These are phyloP conservation scores for Natator depressus DNA, from an alignment of 2,113 vertebrate species.

Conservation along the genomic window DNA sequence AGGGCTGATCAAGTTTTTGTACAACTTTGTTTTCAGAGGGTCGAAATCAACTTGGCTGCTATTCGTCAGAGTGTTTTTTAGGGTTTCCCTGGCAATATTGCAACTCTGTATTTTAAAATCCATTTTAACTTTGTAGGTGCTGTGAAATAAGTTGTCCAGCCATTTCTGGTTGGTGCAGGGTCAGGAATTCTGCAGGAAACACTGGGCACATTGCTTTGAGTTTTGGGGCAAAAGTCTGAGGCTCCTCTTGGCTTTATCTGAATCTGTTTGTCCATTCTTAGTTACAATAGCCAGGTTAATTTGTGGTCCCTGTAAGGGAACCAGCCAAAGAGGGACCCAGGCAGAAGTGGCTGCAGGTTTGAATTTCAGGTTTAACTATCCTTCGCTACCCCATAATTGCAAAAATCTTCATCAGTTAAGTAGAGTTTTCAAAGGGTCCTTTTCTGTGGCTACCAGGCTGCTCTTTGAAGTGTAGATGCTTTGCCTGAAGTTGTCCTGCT, in stretches of 20 bases:
- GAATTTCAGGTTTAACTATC: background rate
- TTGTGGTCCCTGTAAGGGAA: background rate
- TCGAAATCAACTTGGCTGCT: background rate
- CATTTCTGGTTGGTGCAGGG: background rate
- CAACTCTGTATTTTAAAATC: too few relatives aligned
- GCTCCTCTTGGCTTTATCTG: background rate
- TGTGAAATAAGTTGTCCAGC: background rate
- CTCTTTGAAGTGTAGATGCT: background rate
- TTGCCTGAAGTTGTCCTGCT: background rate
- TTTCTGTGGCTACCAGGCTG: background rate
- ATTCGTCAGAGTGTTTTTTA: background rate
- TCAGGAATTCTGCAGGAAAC: background rate
- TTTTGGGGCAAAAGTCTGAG: background rate
- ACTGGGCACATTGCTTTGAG: background rate
- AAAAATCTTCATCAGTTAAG: background rate
- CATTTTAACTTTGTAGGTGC: too few relatives aligned
- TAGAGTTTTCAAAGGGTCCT: background rate
- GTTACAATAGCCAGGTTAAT: background rate
- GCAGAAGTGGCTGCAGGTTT: background rate
- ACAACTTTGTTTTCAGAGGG: background rate
- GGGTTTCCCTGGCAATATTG: background rate
- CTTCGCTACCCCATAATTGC: background rate
- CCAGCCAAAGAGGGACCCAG: too few relatives aligned
- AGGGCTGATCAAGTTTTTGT: background rate
- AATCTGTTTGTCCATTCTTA: background rate